Base-by-base conservation (phyloP, 2,888 invertebrate species). In the Eupeodes luniger region DNA sequence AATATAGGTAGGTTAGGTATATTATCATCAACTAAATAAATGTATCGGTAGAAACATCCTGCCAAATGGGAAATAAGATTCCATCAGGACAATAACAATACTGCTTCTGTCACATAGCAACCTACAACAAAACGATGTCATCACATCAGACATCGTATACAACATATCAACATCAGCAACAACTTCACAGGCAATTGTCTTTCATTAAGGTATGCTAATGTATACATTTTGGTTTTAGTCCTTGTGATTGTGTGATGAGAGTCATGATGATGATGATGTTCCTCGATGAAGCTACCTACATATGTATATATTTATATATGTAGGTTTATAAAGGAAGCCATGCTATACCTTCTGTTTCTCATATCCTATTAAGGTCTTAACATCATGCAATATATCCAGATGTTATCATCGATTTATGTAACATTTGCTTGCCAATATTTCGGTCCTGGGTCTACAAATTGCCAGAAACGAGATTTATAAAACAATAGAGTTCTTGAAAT, bases 111-210 rank as follows among this genome's bases (percentile, higher is more conserved):
- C 70, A 55, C 79, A 82, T 67, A 77, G 75, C 55, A 76, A 77
- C 72, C 51, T 16, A 44, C 57, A 83, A 70, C 76, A 57, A 70
- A 67, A 40, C 53, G 75, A 77, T 62, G 78, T 78, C 78, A 85
- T 66, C 81, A 62, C 47, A 40, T 49, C 57, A 64, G 64, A 27
- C 64, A 64, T 64, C 53, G 44, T 34, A 61, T 61, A 83, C 74
- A 74, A 59, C 36, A 81, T 57, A 49, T 61, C 78, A 75, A 74
- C 47, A 59, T 34, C 49, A 79, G 75, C 61, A 77, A 72, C 76
- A 66, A 81, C 84, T 81, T 84, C 77, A 84, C 80, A 81, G 84
- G 84, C 87, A 88, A 88, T 88, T 84, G 80, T 80, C 83, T 88
- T 88, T 88, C 87, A 88, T 88, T 84, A 88, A 84, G 80, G 66